A percentile compares a stretch with the other conserved stretches of the same genome.
phyloP scores from a whole-genome alignment of 1,140 invertebrate genomes.

The Hylyphantes graminicola region DNA sequence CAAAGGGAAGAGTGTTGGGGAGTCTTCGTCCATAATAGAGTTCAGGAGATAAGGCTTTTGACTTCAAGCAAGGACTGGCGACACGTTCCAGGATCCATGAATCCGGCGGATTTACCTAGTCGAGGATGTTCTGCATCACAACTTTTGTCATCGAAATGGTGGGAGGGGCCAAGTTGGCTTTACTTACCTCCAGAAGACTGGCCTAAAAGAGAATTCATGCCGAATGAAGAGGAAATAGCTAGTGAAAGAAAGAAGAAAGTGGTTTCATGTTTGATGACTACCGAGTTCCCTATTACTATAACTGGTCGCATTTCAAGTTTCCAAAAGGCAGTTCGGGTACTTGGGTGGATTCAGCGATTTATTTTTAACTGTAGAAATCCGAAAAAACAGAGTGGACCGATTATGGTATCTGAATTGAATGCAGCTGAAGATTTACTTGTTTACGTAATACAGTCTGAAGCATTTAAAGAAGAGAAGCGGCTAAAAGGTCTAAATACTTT shows the following conservation, averaged over 20 bases:
- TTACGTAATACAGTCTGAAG: slow-evolving; percentile 11
- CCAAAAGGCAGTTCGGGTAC: neutral
- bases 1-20: slow-evolving; percentile 8
- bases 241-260: slow-evolving; percentile 24
- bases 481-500: slow-evolving; percentile 4
- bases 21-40: slow-evolving; percentile 38
- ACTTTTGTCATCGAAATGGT: neutral
- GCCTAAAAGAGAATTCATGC: slow-evolving; percentile 2
- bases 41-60: neutral
- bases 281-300: neutral
- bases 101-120: slow-evolving; percentile 6
- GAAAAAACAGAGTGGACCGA: neutral
- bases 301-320: neutral
- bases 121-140: neutral
- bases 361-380: slow-evolving; percentile 9
- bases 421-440: slow-evolving; percentile 30
- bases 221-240: slow-evolving; percentile 23
- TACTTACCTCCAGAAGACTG: slow-evolving; percentile 31
- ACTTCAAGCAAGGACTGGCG: neutral
- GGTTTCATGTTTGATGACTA: neutral
- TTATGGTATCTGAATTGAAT: slow-evolving; percentile 1
- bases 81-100: neutral
- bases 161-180: neutral
- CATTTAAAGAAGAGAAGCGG: slow-evolving; percentile 12
- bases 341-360: slow-evolving; percentile 39